phyloP scores from a whole-genome alignment of 2,797 vertebrate genomes.

The Meda fulgida region DNA sequence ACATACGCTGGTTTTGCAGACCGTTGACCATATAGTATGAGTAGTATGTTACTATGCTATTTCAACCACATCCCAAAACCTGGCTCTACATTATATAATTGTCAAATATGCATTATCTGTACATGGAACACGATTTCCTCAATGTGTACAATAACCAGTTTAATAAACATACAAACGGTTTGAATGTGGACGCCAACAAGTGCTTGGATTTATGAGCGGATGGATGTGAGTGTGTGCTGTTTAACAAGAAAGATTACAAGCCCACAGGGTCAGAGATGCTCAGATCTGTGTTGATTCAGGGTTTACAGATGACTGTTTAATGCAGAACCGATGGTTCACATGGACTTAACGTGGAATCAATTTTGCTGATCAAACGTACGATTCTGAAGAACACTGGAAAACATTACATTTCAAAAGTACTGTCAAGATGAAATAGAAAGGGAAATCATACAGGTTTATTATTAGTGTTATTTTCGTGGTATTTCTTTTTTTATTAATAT shows the following conservation, averaged over 20 bases:
- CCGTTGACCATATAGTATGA: not conserved
- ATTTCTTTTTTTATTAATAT: not conserved
- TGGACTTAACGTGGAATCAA: slow-evolving; percentile 7
- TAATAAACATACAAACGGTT: not conserved
- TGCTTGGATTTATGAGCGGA: slow-evolving; percentile 15
- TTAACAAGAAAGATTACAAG: slow-evolving; percentile 43
- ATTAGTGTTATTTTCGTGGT: not conserved
- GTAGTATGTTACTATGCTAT: not conserved
- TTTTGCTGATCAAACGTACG: not conserved
- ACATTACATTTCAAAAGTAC: not conserved
- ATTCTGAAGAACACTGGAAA: not conserved
- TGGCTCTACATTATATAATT: not conserved
- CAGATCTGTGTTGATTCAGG: slow-evolving; percentile 17
- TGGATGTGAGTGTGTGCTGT: slow-evolving; percentile 20
- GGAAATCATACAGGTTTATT: not conserved
- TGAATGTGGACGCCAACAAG: slow-evolving; percentile 16
- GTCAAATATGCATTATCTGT: not conserved
- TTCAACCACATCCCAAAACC: not conserved
- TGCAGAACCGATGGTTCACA: slow-evolving; percentile 27
- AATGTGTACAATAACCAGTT: not conserved
- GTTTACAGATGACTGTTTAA: slow-evolving; percentile 31
- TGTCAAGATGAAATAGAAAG: not conserved
- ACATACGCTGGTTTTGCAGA: not conserved
- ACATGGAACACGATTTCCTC: not conserved
- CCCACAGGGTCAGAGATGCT: slow-evolving; percentile 40